Evolutionary conservation across 2,797 vertebrate species (phyloP).

Genomic region (Coilia nasus): DNA sequence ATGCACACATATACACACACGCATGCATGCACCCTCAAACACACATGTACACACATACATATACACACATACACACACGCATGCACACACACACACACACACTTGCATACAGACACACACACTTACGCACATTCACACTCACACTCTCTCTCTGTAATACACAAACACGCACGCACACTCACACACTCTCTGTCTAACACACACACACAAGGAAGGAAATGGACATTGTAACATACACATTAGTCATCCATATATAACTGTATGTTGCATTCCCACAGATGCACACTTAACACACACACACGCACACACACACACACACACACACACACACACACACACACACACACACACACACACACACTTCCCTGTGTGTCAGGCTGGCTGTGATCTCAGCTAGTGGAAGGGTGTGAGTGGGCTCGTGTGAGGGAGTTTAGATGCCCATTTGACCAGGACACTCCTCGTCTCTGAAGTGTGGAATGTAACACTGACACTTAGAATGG

Average conservation of each 20-base stretch:
- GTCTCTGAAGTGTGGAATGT: constrained; percentile 64
- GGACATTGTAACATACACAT: too few species aligned
- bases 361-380: background rate
- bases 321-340: background rate
- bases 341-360: background rate
- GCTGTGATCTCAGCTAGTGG: background rate
- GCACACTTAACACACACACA: background rate
- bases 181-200: background rate
- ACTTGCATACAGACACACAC: background rate
- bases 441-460: background rate
- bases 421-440: background rate
- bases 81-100: background rate
- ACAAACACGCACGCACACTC: background rate
- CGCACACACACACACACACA: too few species aligned
- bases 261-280: too few species aligned
- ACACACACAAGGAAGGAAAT: background rate
- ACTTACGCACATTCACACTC: background rate
- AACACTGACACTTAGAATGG: constrained; percentile 52
- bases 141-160: background rate
- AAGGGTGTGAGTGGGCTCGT: background rate
- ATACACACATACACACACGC: background rate
- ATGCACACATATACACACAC: background rate
- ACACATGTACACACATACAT: background rate
- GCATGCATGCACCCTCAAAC: too few species aligned
- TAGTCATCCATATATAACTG: too few species aligned